phyloP scores from a whole-genome alignment of 2,888 invertebrate species.

The Serripes groenlandicus region DNA sequence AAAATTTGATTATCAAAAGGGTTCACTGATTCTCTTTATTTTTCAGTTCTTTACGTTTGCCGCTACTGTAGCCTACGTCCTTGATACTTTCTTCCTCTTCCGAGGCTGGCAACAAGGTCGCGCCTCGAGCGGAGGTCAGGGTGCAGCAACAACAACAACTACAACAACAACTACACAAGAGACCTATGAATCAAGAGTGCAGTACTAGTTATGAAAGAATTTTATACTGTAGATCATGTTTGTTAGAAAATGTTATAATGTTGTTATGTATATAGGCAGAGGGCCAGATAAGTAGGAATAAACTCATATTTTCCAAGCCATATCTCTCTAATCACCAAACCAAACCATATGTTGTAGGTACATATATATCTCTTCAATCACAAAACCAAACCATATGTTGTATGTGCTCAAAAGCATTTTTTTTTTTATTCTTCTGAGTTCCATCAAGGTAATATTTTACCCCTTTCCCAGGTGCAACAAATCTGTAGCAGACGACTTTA shows the following conservation, averaged over 20 bases:
- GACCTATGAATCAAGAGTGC: slow-evolving; percentile 75
- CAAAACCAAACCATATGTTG: too few species aligned
- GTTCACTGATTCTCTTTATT: slow-evolving; percentile 12
- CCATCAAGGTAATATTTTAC: too few species aligned
- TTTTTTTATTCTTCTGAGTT: too few species aligned
- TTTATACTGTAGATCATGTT: not conserved
- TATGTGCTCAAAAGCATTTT: too few species aligned
- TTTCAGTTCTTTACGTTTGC: slow-evolving; percentile 83
- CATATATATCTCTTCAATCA: too few species aligned
- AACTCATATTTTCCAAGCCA: too few species aligned
- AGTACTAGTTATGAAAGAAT: slow-evolving; percentile 69
- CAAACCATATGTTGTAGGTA: too few species aligned
- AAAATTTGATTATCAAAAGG: too few species aligned
- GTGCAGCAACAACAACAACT: slow-evolving; percentile 75
- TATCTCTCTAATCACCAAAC: too few species aligned
- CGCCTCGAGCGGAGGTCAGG: slow-evolving; percentile 35
- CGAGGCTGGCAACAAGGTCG: slow-evolving; percentile 78
- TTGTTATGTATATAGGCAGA: not conserved
- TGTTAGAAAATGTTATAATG: not conserved
- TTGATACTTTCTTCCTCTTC: slow-evolving; percentile 84
- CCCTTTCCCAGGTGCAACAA: too few species aligned
- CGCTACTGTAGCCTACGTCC: slow-evolving; percentile 77
- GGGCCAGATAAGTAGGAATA: too few species aligned
- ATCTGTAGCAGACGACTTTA: too few species aligned
- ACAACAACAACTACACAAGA: slow-evolving; percentile 75